Evolutionary conservation across 1,140 invertebrate species (phyloP), one percentile per base, ranked within the genome.

Genomic region (Drosophila pandora): DNA sequence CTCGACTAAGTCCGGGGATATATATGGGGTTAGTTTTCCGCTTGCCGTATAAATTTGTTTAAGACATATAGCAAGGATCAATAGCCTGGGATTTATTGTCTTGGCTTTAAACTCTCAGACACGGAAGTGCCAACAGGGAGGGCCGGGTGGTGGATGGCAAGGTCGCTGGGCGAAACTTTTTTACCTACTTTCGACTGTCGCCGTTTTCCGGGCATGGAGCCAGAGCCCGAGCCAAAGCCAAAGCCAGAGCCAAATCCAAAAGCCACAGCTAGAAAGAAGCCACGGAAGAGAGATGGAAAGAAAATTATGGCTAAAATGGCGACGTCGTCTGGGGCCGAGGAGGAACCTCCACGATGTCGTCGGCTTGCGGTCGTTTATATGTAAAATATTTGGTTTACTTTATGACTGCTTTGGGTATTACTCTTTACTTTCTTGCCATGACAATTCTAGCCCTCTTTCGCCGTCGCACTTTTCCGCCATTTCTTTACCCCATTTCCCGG

Each of bases 341-440:
- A 67, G 74, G 55, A 50, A 76, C 43, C 56, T 65, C 56, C 57
- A 47, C 58, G 60, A 62, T 64, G 75, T 62, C 81, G 78, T 87
- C 82, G 79, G 78, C 74, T 85, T 85, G 82, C 70, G 82, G 82
- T 87, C 82, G 83, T 88, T 87, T 87, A 87, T 88, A 87, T 88
- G 82, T 87, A 87, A 87, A 87, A 88, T 87, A 87, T 87, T 87
- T 87, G 78, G 82, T 79, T 88, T 88, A 83, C 75, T 88, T 88
- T 88, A 88, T 79, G 83, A 82, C 83, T 88, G 83, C 83, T 88
- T 63, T 88, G 83, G 83, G 83, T 83, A 83, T 88, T 88, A 88
- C 83, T 88, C 79, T 79, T 88, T 83, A 88, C 83, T 83, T 87
- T 87, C 78, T 76, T 81, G 78, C 82, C 53, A 63, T 87, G 82